A percentile compares a stretch with the other conserved stretches of the same genome.
Conservation (phyloP, 2,113 vertebrate genomes). For the Toxotes jaculatrix region DNA sequence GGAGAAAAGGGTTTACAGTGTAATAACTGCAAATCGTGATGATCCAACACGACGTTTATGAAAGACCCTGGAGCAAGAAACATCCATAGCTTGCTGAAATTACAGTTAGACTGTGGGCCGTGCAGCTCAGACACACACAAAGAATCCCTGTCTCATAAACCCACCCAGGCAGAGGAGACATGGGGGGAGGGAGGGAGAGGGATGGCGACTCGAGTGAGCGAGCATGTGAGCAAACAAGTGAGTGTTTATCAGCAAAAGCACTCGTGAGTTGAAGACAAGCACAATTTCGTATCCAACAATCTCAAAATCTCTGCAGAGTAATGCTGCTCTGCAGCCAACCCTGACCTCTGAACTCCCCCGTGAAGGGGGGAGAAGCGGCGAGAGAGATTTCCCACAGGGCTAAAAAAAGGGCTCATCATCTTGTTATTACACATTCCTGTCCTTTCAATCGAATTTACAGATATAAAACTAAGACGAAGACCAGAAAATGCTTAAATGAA, state of each 20-base stretch:
- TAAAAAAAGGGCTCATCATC: constrained; percentile 6
- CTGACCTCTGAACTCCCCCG: constrained; percentile 38
- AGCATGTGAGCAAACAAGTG: constrained; percentile 60
- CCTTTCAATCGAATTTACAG: constrained; percentile 39
- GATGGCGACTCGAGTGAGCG: constrained; percentile 18
- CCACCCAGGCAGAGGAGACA: constrained; percentile 71
- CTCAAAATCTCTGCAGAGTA: constrained; percentile 19
- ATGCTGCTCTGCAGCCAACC: constrained; percentile 6
- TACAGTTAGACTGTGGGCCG: constrained; percentile 63
- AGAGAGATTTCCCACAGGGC: constrained; percentile 28
- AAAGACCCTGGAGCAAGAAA: constrained; percentile 55
- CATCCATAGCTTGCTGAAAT: constrained; percentile 55
- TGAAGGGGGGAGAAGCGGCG: not conserved
- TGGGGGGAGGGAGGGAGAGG: constrained; percentile 17
- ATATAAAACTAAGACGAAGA: constrained; percentile 11
- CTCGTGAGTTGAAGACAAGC: constrained; percentile 17
- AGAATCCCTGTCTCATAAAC: constrained; percentile 77
- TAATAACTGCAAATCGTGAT: constrained; percentile 45
- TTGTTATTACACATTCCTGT: constrained; percentile 22
- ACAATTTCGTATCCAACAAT: not conserved
- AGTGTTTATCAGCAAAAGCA: constrained; percentile 54
- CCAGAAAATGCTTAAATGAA: constrained; percentile 3
- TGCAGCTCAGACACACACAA: constrained; percentile 70
- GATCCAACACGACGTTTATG: constrained; percentile 39
- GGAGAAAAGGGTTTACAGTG: constrained; percentile 19